Evolutionary conservation across 2,888 invertebrate species (phyloP), one percentile per base, ranked within the genome.

Genomic region (Laspeyria flexula): DNA sequence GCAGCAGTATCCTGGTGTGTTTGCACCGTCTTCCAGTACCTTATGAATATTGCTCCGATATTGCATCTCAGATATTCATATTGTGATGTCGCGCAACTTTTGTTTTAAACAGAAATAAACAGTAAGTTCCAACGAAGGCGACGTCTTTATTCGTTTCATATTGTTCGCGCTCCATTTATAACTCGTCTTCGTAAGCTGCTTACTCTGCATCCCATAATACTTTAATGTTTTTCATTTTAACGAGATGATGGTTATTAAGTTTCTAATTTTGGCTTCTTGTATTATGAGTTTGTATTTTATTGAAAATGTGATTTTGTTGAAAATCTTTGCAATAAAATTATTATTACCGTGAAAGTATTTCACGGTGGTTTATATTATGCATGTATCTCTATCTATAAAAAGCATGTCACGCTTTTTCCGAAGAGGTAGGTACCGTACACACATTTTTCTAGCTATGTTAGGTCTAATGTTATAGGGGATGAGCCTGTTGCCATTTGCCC

Each of bases 61-160:
- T 50, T 50, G 50, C 50, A 50, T 44, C 40, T 50, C 27, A 43
- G 34, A 50, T 44, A 50, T 50, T 50, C 44, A 50, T 50, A 47
- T 41, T 47, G 50, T 35, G 44, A 30, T 18, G 39, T 40, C 40
- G 15, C 13, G 7, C 21, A 42, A 18, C 37, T 40, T 43, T 49
- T 37, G 23, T 42, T 33, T 25, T n/a, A 23, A 12, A 31, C 11
- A 16, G 5, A 27, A 33, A 43, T 39, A 43, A 39, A 43, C 15
- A 21, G 34, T 11, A 23, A 35, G 27, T 21, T 29, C 35, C 43
- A 21, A n/a, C 3, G 15, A 13, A 21, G 13, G n/a, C n/a, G 10
- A 11, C 15, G 13, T 15, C 35, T 47, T 15, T 18, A 16, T 38
- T 9, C 6, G 27, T 18, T 9, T 35, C 18, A 12, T 47, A 37